Evolutionary conservation across 2,797 vertebrate genomes (phyloP).

Genomic region (Prunella strophiata): DNA sequence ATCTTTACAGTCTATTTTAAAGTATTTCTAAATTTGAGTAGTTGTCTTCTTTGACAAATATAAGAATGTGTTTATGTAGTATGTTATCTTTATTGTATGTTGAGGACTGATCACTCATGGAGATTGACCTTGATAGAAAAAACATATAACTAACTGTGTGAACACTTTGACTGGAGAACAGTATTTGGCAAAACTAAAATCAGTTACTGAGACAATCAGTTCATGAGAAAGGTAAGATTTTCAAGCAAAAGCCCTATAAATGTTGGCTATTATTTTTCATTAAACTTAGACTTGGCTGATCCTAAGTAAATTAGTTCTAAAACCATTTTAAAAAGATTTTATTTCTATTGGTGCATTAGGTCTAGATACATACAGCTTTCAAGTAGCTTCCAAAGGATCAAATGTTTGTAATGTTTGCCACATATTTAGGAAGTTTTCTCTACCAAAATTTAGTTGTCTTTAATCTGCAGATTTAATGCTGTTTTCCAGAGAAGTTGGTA

Average conservation of each 20-base stretch:
- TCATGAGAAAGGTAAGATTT: not conserved
- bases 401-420: not conserved
- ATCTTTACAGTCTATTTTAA: not conserved
- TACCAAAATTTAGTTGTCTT: not conserved
- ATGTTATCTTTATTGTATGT: not conserved
- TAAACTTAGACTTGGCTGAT: not conserved
- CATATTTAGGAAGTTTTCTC: not conserved
- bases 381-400: not conserved
- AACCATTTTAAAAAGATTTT: not conserved
- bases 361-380: not conserved
- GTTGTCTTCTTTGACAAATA: not conserved
- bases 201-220: not conserved
- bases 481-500: not conserved
- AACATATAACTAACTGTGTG: not conserved
- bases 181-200: not conserved
- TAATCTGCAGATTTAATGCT: not conserved
- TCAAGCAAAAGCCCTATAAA: not conserved
- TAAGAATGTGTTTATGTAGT: rapidly evolving
- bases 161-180: not conserved
- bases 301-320: not conserved
- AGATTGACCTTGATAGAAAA: not conserved
- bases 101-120: not conserved
- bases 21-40: not conserved
- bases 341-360: not conserved
- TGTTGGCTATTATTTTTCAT: not conserved